Conservation (phyloP, 2,888 invertebrate species). For the Melipona beecheii region DNA sequence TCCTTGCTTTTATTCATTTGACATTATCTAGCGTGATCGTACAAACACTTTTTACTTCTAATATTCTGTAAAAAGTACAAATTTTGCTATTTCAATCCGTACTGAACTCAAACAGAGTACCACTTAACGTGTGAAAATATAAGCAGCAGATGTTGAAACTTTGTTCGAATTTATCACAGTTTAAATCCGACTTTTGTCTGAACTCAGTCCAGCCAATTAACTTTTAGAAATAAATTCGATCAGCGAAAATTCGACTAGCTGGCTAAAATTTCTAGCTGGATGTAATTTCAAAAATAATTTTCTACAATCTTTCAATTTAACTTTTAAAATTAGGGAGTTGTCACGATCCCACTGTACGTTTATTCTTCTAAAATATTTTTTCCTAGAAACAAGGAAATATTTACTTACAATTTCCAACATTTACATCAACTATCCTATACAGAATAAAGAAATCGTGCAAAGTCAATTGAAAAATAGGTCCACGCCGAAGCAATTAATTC, state of each 20-base stretch:
- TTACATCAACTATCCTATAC: too few relatives aligned
- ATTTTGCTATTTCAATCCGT: not conserved
- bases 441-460: too few relatives aligned
- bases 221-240: not conserved
- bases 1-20: too few relatives aligned
- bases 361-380: too few relatives aligned
- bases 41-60: too few relatives aligned
- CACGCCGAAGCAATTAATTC: not conserved
- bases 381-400: too few relatives aligned
- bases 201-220: not conserved
- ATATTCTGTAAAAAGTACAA: not conserved
- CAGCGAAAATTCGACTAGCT: not conserved
- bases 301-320: not conserved
- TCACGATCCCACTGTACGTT: too few relatives aligned
- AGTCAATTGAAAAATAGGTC: not conserved
- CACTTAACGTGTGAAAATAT: not conserved
- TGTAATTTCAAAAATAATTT: not conserved
- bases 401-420: too few relatives aligned
- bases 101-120: not conserved
- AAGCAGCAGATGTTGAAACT: not conserved
- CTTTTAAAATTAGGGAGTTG: not conserved
- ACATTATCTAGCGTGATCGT: too few relatives aligned
- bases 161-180: not conserved
- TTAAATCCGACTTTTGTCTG: not conserved
- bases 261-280: not conserved